phyloP scores from a whole-genome alignment of 2,113 vertebrate genomes.

The Origma solitaria region DNA sequence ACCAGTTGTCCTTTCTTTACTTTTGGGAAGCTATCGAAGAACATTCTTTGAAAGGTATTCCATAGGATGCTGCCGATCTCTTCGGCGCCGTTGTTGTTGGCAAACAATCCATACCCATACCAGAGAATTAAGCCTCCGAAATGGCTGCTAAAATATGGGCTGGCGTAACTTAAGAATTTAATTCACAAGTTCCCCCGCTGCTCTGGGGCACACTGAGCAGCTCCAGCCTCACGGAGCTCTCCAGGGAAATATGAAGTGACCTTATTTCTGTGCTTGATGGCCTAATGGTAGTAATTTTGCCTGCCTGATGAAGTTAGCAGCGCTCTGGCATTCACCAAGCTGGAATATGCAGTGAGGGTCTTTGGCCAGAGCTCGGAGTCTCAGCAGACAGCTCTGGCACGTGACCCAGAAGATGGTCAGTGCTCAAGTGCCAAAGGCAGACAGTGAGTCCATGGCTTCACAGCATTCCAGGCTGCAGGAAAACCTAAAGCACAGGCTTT shows the following conservation, averaged over 20 bases:
- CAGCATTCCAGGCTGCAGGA: not conserved
- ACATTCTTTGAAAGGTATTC: constrained; percentile 45
- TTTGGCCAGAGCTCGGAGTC: not conserved
- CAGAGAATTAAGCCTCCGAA: not conserved
- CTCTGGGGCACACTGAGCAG: not conserved
- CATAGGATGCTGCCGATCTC: not conserved
- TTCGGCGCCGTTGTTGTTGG: constrained; percentile 1
- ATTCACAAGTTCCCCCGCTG: not conserved
- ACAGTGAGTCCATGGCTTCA: not conserved
- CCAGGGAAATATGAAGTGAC: not conserved
- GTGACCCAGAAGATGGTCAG: not conserved
- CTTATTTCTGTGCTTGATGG: not conserved
- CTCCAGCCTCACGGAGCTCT: not conserved
- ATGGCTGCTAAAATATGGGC: not conserved
- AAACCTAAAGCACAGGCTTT: not conserved
- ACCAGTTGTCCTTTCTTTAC: not conserved
- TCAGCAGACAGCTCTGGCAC: not conserved
- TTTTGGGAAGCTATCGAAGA: constrained; percentile 11
- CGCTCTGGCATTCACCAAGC: not conserved
- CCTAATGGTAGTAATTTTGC: not conserved
- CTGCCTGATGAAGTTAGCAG: not conserved
- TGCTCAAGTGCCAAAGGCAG: not conserved
- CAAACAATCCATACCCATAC: not conserved
- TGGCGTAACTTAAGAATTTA: not conserved
- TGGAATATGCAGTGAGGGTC: not conserved